phyloP scores from a whole-genome alignment of 2,888 invertebrate genomes.

The Philereme transversata region DNA sequence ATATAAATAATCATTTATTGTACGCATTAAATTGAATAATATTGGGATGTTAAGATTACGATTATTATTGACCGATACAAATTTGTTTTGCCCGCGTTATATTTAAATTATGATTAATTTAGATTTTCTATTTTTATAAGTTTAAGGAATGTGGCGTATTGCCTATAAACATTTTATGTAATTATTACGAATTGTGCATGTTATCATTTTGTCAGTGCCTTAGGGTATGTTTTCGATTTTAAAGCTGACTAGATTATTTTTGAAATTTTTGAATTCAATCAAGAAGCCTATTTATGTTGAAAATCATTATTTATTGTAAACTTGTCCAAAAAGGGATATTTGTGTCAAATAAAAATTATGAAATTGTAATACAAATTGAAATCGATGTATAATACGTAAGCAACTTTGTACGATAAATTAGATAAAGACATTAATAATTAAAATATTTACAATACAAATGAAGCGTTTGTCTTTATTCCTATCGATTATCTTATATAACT shows the following conservation, averaged over 20 bases:
- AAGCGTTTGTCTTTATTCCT: conserved; percentile 3
- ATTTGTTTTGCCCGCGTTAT: conserved; percentile 35
- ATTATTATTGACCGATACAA: conserved; percentile 23
- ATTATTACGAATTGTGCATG: conserved; percentile 60
- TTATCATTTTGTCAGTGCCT: conserved; percentile 80
- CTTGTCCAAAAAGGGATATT: conserved; percentile 45
- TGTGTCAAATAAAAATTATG: conserved; percentile 65
- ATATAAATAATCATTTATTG: conserved; percentile 18
- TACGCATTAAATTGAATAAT: conserved; percentile 30
- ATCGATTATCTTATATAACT: too few relatives aligned
- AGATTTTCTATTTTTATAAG: conserved; percentile 64
- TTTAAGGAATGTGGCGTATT: conserved; percentile 77
- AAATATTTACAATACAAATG: conserved; percentile 45
- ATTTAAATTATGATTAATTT: conserved; percentile 48
- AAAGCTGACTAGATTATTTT: conserved; percentile 57
- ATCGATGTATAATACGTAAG: conserved; percentile 65
- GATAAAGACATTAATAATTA: conserved; percentile 81
- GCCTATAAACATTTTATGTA: conserved; percentile 60
- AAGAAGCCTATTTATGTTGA: conserved; percentile 35
- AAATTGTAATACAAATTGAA: conserved; percentile 48
- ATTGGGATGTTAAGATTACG: conserved; percentile 33
- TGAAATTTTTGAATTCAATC: conserved; percentile 49
- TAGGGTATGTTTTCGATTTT: conserved; percentile 65
- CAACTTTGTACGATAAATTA: conserved; percentile 77
- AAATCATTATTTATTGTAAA: conserved; percentile 43